Evolutionary conservation across 2,888 invertebrate species (phyloP).

Genomic region (Eurytoma adleriae): DNA sequence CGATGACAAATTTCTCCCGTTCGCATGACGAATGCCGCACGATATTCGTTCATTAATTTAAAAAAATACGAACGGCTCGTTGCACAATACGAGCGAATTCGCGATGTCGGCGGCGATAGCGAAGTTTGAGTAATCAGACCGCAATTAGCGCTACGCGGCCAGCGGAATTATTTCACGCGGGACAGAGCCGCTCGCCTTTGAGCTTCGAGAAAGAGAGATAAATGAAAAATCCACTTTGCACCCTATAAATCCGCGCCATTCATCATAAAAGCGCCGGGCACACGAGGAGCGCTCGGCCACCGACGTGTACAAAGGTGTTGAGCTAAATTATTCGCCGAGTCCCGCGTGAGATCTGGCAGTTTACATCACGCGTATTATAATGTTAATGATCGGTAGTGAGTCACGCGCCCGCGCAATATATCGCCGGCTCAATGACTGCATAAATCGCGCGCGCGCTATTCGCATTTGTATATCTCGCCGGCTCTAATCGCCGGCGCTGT

Average conservation of each 20-base stretch:
- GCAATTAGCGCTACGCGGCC: too few relatives aligned
- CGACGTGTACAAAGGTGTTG: background rate
- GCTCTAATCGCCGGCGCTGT: background rate
- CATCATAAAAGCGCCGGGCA: background rate
- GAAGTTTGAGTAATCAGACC: too few relatives aligned
- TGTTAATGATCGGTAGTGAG: constrained; percentile 14
- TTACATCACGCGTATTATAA: constrained; percentile 6
- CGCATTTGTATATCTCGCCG: background rate
- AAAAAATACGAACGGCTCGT: too few relatives aligned
- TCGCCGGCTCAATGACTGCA: constrained; percentile 29
- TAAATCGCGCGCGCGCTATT: constrained; percentile 26
- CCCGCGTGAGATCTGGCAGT: background rate
- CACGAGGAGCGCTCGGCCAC: background rate
- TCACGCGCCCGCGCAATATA: background rate
- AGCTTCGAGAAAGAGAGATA: too few relatives aligned
- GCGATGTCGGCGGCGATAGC: too few relatives aligned
- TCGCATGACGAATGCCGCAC: too few relatives aligned
- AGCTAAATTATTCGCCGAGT: background rate
- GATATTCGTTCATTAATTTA: too few relatives aligned
- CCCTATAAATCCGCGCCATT: background rate
- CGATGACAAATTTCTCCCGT: too few relatives aligned
- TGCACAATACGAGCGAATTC: too few relatives aligned
- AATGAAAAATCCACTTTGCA: too few relatives aligned
- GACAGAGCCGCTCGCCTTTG: too few relatives aligned
- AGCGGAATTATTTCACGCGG: too few relatives aligned